A percentile compares a stretch with the other conserved stretches of the same genome.
These are phyloP conservation scores for Acanthosepion esculentum DNA, from an alignment of 2,888 invertebrate genomes.

Conservation along the genomic window DNA sequence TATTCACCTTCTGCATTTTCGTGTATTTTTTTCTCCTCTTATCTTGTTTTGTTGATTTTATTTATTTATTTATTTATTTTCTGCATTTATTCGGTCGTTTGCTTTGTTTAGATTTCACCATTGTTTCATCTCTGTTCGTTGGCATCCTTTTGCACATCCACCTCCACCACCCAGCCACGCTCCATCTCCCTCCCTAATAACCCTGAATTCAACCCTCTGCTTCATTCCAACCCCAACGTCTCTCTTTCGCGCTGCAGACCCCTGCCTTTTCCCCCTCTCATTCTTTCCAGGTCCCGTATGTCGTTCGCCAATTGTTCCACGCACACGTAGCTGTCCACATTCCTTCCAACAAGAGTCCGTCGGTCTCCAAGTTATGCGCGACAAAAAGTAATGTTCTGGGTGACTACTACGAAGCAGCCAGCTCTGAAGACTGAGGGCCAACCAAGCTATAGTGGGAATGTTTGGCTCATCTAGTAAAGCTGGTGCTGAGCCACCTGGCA, in stretches of 20 bases:
- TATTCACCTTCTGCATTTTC: neutral
- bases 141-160: neutral
- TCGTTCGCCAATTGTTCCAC: conserved; percentile 3
- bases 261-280: neutral
- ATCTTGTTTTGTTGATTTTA: neutral
- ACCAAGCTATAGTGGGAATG: neutral
- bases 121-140: conserved; percentile 11
- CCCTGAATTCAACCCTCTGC: neutral
- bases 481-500: neutral
- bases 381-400: neutral
- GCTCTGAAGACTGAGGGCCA: neutral
- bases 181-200: neutral
- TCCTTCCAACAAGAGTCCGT: conserved; percentile 21
- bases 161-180: neutral
- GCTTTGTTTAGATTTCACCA: neutral
- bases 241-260: neutral
- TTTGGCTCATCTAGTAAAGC: neutral
- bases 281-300: neutral
- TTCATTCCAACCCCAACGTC: neutral
- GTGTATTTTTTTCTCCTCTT: neutral
- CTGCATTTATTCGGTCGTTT: neutral
- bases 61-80: no score
- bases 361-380: neutral
- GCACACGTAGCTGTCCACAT: conserved; percentile 33
- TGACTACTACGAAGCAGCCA: conserved; percentile 3